Evolutionary conservation across 2,113 vertebrate genomes (phyloP).

Genomic region (Chamaetylas fuelleborni): DNA sequence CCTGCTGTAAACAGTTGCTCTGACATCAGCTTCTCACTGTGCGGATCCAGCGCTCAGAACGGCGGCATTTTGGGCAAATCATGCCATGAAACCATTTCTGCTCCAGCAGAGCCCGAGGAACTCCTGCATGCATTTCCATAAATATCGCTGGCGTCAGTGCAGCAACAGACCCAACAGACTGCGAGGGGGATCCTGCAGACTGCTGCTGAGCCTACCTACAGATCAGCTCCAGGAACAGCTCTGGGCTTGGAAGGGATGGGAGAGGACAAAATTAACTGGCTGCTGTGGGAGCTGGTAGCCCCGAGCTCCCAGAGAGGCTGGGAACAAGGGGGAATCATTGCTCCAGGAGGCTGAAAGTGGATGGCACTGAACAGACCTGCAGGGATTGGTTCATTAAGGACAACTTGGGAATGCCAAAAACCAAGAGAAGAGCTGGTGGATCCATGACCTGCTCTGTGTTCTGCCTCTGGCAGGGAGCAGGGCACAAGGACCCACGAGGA

Average conservation of each 20-base stretch:
- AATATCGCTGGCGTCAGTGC: not conserved
- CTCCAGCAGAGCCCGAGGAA: slow-evolving; percentile 38
- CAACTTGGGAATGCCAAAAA: not conserved
- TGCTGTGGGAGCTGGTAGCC: fast-evolving
- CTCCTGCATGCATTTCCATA: slow-evolving; percentile 44
- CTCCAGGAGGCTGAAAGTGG: not conserved
- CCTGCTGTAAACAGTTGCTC: not conserved
- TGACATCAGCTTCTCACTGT: slow-evolving; percentile 35
- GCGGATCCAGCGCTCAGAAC: not conserved
- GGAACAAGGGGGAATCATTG: not conserved
- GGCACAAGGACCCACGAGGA: fast-evolving
- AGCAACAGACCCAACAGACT: not conserved
- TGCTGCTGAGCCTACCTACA: not conserved
- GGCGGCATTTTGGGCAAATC: not conserved
- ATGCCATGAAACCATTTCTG: slow-evolving; percentile 30
- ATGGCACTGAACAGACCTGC: not conserved
- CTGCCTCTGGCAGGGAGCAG: not conserved
- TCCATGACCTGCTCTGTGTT: fast-evolving
- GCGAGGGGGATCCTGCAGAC: slow-evolving; percentile 13
- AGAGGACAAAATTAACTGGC: not conserved
- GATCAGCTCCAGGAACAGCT: not conserved
- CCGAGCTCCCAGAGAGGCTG: not conserved
- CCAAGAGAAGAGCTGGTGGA: not conserved
- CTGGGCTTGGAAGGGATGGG: not conserved
- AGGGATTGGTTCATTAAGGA: not conserved